phyloP scores from a whole-genome alignment of 2,888 invertebrate genomes.

The Incurvaria masculella region DNA sequence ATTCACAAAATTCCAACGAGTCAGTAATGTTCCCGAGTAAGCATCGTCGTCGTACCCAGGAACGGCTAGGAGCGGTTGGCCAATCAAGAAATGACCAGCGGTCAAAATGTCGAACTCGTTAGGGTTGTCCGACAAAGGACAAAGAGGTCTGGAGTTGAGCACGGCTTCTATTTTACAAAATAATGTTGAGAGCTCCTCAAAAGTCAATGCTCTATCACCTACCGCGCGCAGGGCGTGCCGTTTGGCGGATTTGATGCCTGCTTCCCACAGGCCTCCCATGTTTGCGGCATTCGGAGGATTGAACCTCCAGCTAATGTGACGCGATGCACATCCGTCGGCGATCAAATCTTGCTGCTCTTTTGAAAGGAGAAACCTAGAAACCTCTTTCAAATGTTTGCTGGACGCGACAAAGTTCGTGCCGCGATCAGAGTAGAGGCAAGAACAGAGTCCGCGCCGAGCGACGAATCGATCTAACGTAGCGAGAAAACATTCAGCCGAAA shows the following conservation, averaged over 20 bases:
- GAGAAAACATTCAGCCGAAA: neutral
- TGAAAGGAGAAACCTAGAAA: neutral
- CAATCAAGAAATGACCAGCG: slow-evolving; percentile 12
- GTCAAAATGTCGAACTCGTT: slow-evolving; percentile 11
- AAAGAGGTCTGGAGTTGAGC: slow-evolving; percentile 11
- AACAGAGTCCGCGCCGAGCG: neutral
- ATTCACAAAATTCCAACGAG: neutral
- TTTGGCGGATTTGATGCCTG: neutral
- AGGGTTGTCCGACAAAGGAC: slow-evolving; percentile 9
- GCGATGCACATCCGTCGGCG: neutral
- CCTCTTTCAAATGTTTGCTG: slow-evolving; percentile 6
- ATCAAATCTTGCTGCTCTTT: neutral
- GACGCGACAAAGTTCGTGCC: neutral
- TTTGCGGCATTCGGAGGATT: slow-evolving; percentile 8
- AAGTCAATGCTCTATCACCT: slow-evolving; percentile 7
- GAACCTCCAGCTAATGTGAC: slow-evolving; percentile 6
- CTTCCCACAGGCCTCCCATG: slow-evolving; percentile 6
- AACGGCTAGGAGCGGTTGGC: slow-evolving; percentile 4
- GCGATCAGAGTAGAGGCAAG: neutral
- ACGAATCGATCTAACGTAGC: neutral
- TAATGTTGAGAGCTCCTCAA: slow-evolving; percentile 14
- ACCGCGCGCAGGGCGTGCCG: slow-evolving; percentile 1
- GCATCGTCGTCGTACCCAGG: slow-evolving; percentile 11
- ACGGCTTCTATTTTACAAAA: slow-evolving; percentile 11
- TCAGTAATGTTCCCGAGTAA: no score